A percentile compares a stretch with the other conserved stretches of the same genome.
Conservation (phyloP, 2,113 vertebrate species). For the Machaerirhynchus nigripectus region DNA sequence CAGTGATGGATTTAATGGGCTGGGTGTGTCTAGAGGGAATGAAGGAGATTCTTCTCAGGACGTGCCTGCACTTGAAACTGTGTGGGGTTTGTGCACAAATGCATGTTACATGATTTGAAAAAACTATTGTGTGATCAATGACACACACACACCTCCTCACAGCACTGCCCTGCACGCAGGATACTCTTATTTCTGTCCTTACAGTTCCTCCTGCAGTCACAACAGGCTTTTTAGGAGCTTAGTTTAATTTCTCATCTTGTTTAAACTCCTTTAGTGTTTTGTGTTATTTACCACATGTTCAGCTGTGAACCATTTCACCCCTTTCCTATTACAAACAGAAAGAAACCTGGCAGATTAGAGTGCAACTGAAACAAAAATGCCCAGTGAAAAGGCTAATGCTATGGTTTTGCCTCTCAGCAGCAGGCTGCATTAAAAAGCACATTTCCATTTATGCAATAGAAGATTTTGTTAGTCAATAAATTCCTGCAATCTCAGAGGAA, state of each 20-base stretch:
- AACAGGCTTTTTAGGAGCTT: background rate
- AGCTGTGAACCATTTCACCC: background rate
- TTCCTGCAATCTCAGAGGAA: constrained; percentile 1
- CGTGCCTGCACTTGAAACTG: constrained; percentile 40
- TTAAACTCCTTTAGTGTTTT: background rate
- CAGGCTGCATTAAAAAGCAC: background rate
- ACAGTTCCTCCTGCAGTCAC: background rate
- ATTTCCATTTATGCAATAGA: constrained; percentile 11
- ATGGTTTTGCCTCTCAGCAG: background rate
- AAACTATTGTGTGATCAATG: background rate
- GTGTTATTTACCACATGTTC: background rate
- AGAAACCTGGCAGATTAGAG: background rate
- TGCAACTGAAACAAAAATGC: background rate
- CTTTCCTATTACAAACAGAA: background rate
- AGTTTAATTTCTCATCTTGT: background rate
- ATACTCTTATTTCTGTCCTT: background rate
- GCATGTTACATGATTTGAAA: constrained; percentile 18
- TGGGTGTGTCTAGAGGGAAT: constrained; percentile 55
- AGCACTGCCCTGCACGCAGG: background rate
- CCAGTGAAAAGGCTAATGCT: background rate
- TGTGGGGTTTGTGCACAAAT: constrained; percentile 2
- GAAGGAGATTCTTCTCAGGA: constrained; percentile 42
- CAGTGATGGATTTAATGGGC: constrained; percentile 55
- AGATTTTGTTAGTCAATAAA: constrained; percentile 37
- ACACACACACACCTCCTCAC: background rate